These are phyloP conservation scores for Spea bombifrons DNA, from an alignment of 2,113 vertebrate species.

Conservation along the genomic window DNA sequence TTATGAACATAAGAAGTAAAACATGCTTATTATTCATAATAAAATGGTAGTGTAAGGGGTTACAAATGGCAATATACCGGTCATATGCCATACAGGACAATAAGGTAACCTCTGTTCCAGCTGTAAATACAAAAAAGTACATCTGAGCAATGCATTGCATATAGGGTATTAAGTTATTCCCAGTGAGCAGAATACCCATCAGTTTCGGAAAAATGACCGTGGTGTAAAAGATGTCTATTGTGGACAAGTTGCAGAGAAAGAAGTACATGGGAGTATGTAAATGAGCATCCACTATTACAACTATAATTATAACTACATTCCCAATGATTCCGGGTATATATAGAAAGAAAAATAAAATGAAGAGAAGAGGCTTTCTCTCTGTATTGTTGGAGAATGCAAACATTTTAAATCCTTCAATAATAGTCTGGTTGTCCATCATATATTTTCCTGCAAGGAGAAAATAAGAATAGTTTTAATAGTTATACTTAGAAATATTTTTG, in stretches of 20 bases:
- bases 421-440: constrained; percentile 4
- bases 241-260: constrained; percentile 48
- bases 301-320: constrained; percentile 36
- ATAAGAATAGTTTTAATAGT: background rate
- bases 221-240: constrained; percentile 48
- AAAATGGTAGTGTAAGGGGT: constrained; percentile 38
- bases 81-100: constrained; percentile 50
- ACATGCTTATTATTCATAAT: constrained; percentile 22
- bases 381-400: background rate
- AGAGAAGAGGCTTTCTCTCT: background rate
- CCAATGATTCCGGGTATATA: constrained; percentile 18
- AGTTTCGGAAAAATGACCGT: constrained; percentile 47
- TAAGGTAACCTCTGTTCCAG: constrained; percentile 24
- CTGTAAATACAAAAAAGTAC: constrained; percentile 33
- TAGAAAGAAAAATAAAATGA: constrained; percentile 17
- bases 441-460: background rate
- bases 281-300: background rate
- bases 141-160: constrained; percentile 41
- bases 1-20: background rate
- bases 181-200: constrained; percentile 12
- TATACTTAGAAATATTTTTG: background rate
- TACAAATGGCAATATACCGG: constrained; percentile 44
- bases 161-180: constrained; percentile 26
- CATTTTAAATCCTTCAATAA: background rate
- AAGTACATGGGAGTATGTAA: constrained; percentile 51